Percentiles rank a stretch among this genome's conserved stretches.
phyloP scores from a whole-genome alignment of 2,888 invertebrate species.

The Silvanus unidentatus region DNA sequence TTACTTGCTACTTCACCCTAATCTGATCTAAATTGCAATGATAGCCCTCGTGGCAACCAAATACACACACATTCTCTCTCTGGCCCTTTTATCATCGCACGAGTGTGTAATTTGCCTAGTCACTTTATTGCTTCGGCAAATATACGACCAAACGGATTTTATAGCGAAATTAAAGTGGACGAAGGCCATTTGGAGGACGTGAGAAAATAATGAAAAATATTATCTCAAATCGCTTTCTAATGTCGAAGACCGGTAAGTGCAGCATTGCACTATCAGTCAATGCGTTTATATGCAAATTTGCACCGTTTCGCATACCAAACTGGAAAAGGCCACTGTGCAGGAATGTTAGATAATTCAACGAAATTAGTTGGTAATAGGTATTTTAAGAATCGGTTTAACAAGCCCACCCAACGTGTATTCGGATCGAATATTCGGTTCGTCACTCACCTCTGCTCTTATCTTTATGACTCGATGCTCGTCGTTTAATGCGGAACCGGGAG shows the following conservation, averaged over 20 bases:
- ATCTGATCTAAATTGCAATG: constrained; percentile 44
- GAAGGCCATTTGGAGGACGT: no score
- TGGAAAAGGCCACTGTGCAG: constrained; percentile 8
- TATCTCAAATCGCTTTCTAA: no score
- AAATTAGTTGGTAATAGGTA: constrained; percentile 34
- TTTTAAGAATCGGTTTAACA: constrained; percentile 35
- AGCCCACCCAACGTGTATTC: constrained; percentile 32
- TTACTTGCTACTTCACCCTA: constrained; percentile 42
- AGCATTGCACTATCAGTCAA: constrained; percentile 1
- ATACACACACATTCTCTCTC: no score
- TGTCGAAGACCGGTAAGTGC: no score
- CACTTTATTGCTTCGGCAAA: no score
- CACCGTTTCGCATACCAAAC: constrained; percentile 10
- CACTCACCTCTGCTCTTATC: constrained; percentile 30
- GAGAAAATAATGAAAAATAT: no score
- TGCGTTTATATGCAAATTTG: constrained; percentile 23
- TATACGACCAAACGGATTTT: no score
- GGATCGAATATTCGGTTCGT: no score
- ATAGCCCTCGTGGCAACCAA: constrained; percentile 35
- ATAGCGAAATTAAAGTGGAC: no score
- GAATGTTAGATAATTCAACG: constrained; percentile 31
- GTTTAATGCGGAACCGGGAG: constrained; percentile 27
- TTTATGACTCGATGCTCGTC: constrained; percentile 28
- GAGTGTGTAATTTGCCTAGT: constrained; percentile 19
- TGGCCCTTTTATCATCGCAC: constrained; percentile 13